These are phyloP conservation scores for Pogonognathellus flavescens DNA, from an alignment of 1,140 invertebrate species.

Conservation along the genomic window DNA sequence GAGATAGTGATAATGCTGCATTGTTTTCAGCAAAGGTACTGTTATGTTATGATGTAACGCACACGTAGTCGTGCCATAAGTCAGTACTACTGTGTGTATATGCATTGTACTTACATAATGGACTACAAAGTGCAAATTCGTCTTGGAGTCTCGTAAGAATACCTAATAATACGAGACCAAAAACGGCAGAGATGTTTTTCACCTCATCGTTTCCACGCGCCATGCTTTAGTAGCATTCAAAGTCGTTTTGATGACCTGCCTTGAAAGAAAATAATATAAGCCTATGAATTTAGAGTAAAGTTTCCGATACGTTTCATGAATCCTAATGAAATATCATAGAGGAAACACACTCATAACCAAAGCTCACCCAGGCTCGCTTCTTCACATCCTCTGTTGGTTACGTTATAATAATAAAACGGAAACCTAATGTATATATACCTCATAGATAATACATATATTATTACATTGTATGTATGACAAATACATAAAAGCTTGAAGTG, in stretches of 20 bases:
- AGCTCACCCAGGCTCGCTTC: neutral
- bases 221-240: neutral
- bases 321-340: conserved; percentile 22
- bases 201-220: conserved; percentile 44
- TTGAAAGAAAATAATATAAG: conserved; percentile 14
- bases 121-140: conserved; percentile 15
- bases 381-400: too few species aligned
- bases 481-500: too few species aligned
- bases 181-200: conserved; percentile 45
- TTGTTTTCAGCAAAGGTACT: neutral
- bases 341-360: conserved; percentile 7
- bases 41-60: neutral
- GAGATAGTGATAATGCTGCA: neutral
- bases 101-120: neutral
- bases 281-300: conserved; percentile 33
- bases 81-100: too few species aligned
- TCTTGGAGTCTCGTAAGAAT: conserved; percentile 29
- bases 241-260: conserved; percentile 41
- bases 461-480: too few species aligned
- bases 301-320: conserved; percentile 40
- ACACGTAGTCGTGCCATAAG: too few species aligned
- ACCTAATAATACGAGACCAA: conserved; percentile 22
- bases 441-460: too few species aligned
- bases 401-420: too few species aligned
- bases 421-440: too few species aligned